Percentiles rank a stretch among this genome's conserved stretches.
These are phyloP conservation scores for Anthophora plumipes DNA, from an alignment of 2,888 invertebrate species.

Conservation along the genomic window DNA sequence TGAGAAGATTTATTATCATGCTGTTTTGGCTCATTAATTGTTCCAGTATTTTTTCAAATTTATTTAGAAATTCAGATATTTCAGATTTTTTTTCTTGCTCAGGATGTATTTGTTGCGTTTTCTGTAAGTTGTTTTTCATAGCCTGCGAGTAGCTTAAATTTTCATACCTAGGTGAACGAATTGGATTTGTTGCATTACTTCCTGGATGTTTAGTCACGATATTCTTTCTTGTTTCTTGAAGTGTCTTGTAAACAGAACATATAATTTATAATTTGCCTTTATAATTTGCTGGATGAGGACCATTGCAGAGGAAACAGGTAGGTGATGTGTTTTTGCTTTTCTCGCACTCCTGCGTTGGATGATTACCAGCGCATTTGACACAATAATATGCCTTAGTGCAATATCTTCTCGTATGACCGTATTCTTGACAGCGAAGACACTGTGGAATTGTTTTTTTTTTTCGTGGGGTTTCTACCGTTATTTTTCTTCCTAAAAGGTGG, in stretches of 20 bases:
- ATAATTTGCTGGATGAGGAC: conserved; percentile 3
- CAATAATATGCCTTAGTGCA: conserved; percentile 2
- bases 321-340: conserved; percentile 5
- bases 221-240: too few species aligned
- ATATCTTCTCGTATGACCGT: conserved; percentile 15
- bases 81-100: too few species aligned
- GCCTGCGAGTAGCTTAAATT: conserved; percentile 12
- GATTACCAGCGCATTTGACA: conserved; percentile 23
- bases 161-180: too few species aligned
- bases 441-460: conserved; percentile 5
- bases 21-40: conserved; percentile 11
- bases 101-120: too few species aligned
- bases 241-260: too few species aligned
- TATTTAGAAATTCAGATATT: too few species aligned
- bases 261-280: conserved; percentile 10
- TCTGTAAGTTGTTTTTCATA: conserved; percentile 14
- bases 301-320: conserved; percentile 4
- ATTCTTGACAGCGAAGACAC: conserved; percentile 16
- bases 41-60: too few species aligned
- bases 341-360: conserved; percentile 16
- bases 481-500: too few species aligned
- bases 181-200: too few species aligned
- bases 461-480: neutral
- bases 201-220: too few species aligned
- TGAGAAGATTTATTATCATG: conserved; percentile 14